Conservation (phyloP, 2,113 vertebrate genomes). For the Heterotilapia buettikoferi region DNA sequence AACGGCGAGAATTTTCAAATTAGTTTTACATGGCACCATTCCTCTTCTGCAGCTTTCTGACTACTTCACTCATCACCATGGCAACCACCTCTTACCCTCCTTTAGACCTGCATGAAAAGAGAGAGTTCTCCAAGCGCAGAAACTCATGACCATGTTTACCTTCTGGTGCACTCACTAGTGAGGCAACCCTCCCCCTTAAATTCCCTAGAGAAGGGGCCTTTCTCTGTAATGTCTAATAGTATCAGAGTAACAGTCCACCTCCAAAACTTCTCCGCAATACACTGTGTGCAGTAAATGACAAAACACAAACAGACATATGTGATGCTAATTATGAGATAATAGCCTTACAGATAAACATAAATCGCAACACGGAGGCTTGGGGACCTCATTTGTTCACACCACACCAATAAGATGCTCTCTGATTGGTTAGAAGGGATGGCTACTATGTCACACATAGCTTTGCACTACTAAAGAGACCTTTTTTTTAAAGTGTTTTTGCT, state of each 20-base stretch:
- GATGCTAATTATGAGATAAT: neutral
- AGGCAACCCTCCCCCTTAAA: neutral
- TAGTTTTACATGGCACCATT: neutral
- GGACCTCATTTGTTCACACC: neutral
- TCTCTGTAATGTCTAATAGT: neutral
- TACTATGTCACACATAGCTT: neutral
- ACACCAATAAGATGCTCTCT: neutral
- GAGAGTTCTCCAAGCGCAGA: neutral
- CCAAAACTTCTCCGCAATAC: neutral
- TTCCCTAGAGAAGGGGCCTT: neutral
- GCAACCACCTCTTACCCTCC: neutral
- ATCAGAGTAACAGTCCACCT: neutral
- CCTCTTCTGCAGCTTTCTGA: neutral
- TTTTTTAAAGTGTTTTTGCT: neutral
- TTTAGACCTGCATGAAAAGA: neutral
- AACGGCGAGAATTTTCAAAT: too few relatives aligned
- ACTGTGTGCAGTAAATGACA: neutral
- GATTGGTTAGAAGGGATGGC: neutral
- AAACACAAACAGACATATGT: neutral
- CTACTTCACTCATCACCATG: neutral
- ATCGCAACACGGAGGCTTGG: neutral
- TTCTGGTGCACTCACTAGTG: neutral
- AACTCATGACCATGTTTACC: neutral
- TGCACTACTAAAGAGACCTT: neutral
- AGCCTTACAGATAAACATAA: neutral